A percentile compares a stretch with the other conserved stretches of the same genome.
These are phyloP conservation scores for Periophthalmus magnuspinnatus DNA, from an alignment of 2,797 vertebrate species.

Conservation along the genomic window DNA sequence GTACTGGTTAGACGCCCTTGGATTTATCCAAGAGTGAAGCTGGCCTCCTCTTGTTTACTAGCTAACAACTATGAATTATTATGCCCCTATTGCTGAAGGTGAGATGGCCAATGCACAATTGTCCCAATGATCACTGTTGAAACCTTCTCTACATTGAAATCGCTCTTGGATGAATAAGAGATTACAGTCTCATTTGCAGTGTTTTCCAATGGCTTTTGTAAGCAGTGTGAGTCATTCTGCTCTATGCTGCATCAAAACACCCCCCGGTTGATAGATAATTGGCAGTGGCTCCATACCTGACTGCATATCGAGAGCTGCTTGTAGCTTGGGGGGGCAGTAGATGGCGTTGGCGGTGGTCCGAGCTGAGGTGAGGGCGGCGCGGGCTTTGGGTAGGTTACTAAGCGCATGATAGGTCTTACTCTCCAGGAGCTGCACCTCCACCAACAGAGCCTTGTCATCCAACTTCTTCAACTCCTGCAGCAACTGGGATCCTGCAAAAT, in stretches of 20 bases:
- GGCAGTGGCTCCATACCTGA: conserved; percentile 79
- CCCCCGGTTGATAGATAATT: not conserved
- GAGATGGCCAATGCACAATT: no score
- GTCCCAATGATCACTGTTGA: no score
- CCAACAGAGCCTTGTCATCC: conserved; percentile 97
- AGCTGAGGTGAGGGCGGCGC: conserved; percentile 95
- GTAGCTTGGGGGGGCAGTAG: conserved; percentile 97
- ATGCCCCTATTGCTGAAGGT: no score
- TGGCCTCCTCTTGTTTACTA: no score
- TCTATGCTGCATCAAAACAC: not conserved
- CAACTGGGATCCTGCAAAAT: conserved; percentile 85
- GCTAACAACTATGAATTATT: no score
- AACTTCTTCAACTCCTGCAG: conserved; percentile 97
- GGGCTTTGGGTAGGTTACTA: conserved; percentile 96
- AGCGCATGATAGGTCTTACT: conserved; percentile 98
- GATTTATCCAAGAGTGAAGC: no score
- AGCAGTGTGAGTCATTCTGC: not conserved
- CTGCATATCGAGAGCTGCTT: conserved; percentile 98
- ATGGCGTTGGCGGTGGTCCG: conserved; percentile 97
- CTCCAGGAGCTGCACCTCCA: conserved; percentile 97
- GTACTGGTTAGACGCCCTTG: no score
- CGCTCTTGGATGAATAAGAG: no score
- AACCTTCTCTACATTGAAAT: no score
- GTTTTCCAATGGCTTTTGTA: no score
- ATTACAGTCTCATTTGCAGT: no score